Evolutionary conservation across 2,888 invertebrate genomes (phyloP), one percentile per base, ranked within the genome.

Genomic region (Kuschelorhynchus macadamiae): DNA sequence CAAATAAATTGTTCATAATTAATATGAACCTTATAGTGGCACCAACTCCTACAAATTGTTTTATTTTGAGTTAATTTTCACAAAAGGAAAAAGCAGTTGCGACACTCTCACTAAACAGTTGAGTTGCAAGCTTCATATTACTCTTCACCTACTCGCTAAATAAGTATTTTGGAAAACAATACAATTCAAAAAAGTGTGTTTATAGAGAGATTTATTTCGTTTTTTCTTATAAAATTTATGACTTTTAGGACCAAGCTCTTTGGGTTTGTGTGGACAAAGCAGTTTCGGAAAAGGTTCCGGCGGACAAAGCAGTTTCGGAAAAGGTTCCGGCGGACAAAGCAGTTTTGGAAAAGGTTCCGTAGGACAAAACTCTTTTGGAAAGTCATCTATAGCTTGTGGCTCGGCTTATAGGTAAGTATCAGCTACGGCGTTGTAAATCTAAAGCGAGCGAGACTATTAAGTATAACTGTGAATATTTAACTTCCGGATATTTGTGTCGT

Each of bases 391-490:
- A 2, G 77, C 49, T 49, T 60, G 60, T 41, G 76, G 79, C 79
- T 74, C 86, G 77, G 79, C 83, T 79, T 80, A 84, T 79, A 78
- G 86, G 86, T 80, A 84, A 84, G 72, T 7, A 80, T 80, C n/a
- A n/a, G n/a, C n/a, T n/a, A 25, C 33, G n/a, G 9, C 32, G 7
- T 32, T 36, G 39, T 12, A 25, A 18, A 33, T 2, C 0, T 17
- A 39, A n/a, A 1, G 9, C 14, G 7, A n/a, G 25, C 14, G 16
- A 39, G 16, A 47, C 7, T 47, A 12, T 47, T 9, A 42, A n/a
- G n/a, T n/a, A n/a, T n/a, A n/a, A n/a, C n/a, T n/a, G 9, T 32
- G 32, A 32, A n/a, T n/a, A n/a, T n/a, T n/a, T n/a, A n/a, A n/a
- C n/a, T n/a, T n/a, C n/a, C n/a, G n/a, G n/a, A n/a, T n/a, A n/a